These are phyloP conservation scores for Chrysemys picta DNA, from an alignment of 2,113 vertebrate species.

Conservation along the genomic window DNA sequence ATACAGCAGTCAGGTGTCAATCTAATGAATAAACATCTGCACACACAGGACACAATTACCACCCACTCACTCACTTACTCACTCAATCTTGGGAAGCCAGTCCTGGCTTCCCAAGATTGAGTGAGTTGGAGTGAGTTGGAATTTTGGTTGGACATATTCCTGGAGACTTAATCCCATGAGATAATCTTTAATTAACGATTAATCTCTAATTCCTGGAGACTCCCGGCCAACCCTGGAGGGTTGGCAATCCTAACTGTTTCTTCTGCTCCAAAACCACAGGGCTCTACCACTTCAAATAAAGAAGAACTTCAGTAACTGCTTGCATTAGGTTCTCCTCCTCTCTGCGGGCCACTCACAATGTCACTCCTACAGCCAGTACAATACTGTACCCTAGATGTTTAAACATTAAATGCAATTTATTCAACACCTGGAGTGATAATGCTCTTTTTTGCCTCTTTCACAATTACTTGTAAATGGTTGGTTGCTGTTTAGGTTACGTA, in stretches of 20 bases:
- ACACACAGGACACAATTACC: too few relatives aligned
- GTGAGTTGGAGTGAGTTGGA: too few relatives aligned
- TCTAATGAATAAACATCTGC: too few relatives aligned
- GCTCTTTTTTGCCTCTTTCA: background rate
- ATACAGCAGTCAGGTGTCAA: too few relatives aligned
- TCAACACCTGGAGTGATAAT: background rate
- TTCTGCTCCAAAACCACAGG: background rate
- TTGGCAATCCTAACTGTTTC: background rate
- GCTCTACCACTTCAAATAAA: background rate
- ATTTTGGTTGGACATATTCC: too few relatives aligned
- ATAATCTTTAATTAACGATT: too few relatives aligned
- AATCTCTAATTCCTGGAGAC: too few relatives aligned
- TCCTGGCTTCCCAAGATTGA: too few relatives aligned
- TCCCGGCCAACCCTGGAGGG: too few relatives aligned
- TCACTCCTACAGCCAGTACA: background rate
- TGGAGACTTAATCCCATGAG: too few relatives aligned
- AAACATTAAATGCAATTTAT: background rate
- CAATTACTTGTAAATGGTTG: background rate
- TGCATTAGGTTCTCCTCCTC: background rate
- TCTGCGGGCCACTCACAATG: background rate
- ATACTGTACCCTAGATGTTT: fast-evolving
- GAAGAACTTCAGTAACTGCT: background rate
- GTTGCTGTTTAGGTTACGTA: background rate
- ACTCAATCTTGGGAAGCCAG: background rate
- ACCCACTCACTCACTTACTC: background rate